Evolutionary conservation across 2,113 vertebrate species (phyloP).

Genomic region (Artemisiospiza belli): DNA sequence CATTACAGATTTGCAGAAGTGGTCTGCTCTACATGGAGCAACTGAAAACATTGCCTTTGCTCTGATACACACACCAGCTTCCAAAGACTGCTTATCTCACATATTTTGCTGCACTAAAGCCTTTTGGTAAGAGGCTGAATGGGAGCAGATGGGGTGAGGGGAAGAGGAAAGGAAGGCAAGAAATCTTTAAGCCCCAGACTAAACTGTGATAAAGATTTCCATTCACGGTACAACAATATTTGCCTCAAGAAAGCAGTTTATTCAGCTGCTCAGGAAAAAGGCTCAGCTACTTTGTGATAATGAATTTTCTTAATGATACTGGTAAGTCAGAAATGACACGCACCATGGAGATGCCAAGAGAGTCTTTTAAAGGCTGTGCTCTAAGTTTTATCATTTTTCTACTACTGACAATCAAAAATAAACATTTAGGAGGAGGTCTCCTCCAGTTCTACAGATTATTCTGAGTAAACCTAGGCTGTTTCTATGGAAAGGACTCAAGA

Average conservation of each 20-base stretch:
- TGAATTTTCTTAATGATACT: not conserved
- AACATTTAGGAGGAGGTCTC: not conserved
- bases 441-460: not conserved
- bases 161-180: slow-evolving; percentile 9
- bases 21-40: not conserved
- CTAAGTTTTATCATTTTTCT: not conserved
- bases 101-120: not conserved
- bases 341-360: not conserved
- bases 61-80: not conserved
- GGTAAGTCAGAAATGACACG: not conserved
- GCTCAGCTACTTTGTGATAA: not conserved
- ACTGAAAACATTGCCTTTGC: not conserved
- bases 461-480: not conserved
- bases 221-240: slow-evolving; percentile 4
- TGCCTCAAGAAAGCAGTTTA: slow-evolving; percentile 36
- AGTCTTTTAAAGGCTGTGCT: not conserved
- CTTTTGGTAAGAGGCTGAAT: not conserved
- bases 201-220: not conserved
- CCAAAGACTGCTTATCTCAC: not conserved
- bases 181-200: slow-evolving; percentile 27
- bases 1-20: not conserved
- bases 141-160: not conserved
- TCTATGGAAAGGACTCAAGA: not conserved
- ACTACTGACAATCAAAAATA: not conserved
- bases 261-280: slow-evolving; percentile 50